These are phyloP conservation scores for Mycteria americana DNA, from an alignment of 2,797 vertebrate species.

Conservation along the genomic window DNA sequence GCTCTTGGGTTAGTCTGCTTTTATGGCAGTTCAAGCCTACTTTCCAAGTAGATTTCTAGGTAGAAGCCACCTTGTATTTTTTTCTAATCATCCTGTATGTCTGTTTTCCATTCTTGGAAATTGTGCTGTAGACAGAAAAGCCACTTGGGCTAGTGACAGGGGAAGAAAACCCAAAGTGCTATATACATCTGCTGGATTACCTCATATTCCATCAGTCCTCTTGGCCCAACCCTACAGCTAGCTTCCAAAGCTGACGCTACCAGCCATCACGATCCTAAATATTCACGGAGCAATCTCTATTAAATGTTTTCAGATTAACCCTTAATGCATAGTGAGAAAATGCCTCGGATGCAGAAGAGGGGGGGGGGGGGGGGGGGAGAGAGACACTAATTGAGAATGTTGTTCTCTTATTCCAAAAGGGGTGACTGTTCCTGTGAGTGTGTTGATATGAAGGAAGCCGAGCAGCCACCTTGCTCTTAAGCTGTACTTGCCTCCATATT, in stretches of 20 bases:
- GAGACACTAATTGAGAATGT: background rate
- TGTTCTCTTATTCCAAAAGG: background rate
- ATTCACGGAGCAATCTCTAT: background rate
- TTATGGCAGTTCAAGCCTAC: background rate
- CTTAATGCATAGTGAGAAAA: background rate
- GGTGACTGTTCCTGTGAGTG: fast-evolving
- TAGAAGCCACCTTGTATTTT: background rate
- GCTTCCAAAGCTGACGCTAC: background rate
- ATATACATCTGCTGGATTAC: background rate
- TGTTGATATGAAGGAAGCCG: background rate
- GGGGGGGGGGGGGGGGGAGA: fast-evolving
- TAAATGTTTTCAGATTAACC: background rate
- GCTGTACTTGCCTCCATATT: background rate
- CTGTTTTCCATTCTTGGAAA: background rate
- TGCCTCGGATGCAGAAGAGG: background rate
- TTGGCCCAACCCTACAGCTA: background rate
- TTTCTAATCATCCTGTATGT: background rate
- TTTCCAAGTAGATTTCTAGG: background rate
- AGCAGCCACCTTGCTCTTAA: background rate
- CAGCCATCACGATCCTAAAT: background rate
- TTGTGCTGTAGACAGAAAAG: background rate
- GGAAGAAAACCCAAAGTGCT: background rate
- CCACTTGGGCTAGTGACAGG: background rate
- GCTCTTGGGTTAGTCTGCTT: background rate
- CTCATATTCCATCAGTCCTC: background rate